Evolutionary conservation across 2,888 invertebrate species (phyloP).

Genomic region (Pterostichus niger): DNA sequence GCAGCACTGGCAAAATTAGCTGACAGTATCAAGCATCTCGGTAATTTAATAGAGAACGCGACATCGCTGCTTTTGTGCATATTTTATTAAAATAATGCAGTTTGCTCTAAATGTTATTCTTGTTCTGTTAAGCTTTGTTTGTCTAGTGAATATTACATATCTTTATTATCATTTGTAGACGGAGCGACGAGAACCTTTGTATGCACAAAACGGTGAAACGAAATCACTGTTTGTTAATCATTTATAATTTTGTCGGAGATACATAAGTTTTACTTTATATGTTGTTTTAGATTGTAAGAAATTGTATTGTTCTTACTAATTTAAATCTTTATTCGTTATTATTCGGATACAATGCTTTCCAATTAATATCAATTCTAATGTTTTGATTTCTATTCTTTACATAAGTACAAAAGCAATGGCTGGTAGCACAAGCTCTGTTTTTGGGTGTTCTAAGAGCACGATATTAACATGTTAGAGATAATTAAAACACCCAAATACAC

Average conservation of each 20-base stretch:
- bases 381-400: no score
- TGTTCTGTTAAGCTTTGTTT: constrained; percentile 11
- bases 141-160: constrained; percentile 12
- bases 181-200: background rate
- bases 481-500: no score
- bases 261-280: background rate
- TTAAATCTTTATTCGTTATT: no score
- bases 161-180: constrained; percentile 5
- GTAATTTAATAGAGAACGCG: constrained; percentile 21
- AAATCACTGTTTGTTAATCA: background rate
- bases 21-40: constrained; percentile 38
- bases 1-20: constrained; percentile 15
- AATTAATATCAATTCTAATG: no score
- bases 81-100: constrained; percentile 42
- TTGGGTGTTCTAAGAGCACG: no score
- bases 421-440: no score
- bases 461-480: no score
- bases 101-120: constrained; percentile 18
- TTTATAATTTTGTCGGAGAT: background rate
- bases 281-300: no score
- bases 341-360: no score
- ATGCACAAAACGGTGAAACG: background rate
- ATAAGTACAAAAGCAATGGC: no score
- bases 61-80: constrained; percentile 33
- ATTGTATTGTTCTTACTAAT: no score